phyloP scores from a whole-genome alignment of 1,140 invertebrate species.

The Helicoverpa zea region DNA sequence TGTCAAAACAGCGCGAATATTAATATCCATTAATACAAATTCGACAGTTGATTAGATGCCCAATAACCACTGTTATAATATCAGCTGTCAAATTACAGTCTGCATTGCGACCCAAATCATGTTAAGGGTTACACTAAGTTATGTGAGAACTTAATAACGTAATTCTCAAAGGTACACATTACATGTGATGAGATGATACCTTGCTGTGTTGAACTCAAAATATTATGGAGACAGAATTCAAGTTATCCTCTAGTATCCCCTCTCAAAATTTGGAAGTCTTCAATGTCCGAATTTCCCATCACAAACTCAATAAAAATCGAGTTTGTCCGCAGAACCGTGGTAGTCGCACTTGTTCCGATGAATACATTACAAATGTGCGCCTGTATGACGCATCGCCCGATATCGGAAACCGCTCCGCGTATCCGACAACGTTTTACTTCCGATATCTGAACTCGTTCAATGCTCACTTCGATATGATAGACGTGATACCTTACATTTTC shows the following conservation, averaged over 20 bases:
- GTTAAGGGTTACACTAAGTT: conserved; percentile 18
- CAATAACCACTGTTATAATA: conserved; percentile 15
- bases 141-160: conserved; percentile 4
- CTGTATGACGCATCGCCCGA: conserved; percentile 49
- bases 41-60: conserved; percentile 33
- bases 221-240: too few species aligned
- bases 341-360: conserved; percentile 36
- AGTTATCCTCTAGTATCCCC: too few species aligned
- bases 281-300: not conserved
- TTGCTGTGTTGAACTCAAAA: too few species aligned
- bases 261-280: too few species aligned
- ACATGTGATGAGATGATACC: too few species aligned
- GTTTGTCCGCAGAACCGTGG: conserved; percentile 24
- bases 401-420: conserved; percentile 53
- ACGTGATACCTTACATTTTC: conserved; percentile 43
- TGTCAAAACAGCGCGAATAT: not conserved
- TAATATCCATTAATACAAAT: conserved; percentile 18
- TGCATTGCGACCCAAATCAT: conserved; percentile 13
- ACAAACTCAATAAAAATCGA: conserved; percentile 40
- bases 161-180: not conserved
- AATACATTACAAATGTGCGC: conserved; percentile 51
- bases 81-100: conserved; percentile 38
- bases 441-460: conserved; percentile 53
- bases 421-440: conserved; percentile 55
- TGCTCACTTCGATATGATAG: conserved; percentile 53